A percentile compares a stretch with the other conserved stretches of the same genome.
These are phyloP conservation scores for Paraescarpia echinospica DNA, from an alignment of 1,140 invertebrate species.

Conservation along the genomic window DNA sequence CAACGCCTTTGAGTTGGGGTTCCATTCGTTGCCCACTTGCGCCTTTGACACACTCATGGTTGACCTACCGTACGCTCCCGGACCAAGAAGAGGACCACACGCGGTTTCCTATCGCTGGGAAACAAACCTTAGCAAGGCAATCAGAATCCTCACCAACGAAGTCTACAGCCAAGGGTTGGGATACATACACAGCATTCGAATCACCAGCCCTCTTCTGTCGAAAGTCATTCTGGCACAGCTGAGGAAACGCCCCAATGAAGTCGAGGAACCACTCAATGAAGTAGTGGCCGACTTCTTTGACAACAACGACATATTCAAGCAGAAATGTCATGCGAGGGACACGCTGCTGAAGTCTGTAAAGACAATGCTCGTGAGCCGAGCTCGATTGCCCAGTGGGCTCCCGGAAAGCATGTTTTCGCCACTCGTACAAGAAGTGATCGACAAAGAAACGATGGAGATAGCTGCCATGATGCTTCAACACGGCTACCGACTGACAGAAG, in stretches of 20 bases:
- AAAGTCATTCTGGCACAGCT: slow-evolving; percentile 34
- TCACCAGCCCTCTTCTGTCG: slow-evolving; percentile 33
- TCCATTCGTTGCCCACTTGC: slow-evolving; percentile 31
- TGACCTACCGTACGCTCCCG: not conserved
- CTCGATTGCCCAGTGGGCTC: slow-evolving; percentile 21
- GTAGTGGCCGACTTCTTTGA: slow-evolving; percentile 32
- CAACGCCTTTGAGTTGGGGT: slow-evolving; percentile 38
- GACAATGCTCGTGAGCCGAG: slow-evolving; percentile 33
- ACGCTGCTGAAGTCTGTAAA: slow-evolving; percentile 33
- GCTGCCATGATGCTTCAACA: slow-evolving; percentile 31
- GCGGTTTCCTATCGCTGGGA: slow-evolving; percentile 32
- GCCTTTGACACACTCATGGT: slow-evolving; percentile 35
- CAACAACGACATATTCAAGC: slow-evolving; percentile 27
- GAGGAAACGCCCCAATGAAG: slow-evolving; percentile 7
- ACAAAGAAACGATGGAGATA: slow-evolving; percentile 31
- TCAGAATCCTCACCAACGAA: slow-evolving; percentile 35
- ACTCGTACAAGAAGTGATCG: slow-evolving; percentile 31
- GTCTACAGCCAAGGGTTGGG: slow-evolving; percentile 25
- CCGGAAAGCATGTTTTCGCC: slow-evolving; percentile 33
- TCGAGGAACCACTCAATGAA: slow-evolving; percentile 18
- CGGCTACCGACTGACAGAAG: slow-evolving; percentile 31
- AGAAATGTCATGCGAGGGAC: slow-evolving; percentile 14
- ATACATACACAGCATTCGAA: slow-evolving; percentile 27
- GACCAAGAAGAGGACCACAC: not conserved
- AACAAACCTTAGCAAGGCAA: slow-evolving; percentile 29